Evolutionary conservation across 2,888 invertebrate genomes (phyloP).

Genomic region (Suillia variegata): DNA sequence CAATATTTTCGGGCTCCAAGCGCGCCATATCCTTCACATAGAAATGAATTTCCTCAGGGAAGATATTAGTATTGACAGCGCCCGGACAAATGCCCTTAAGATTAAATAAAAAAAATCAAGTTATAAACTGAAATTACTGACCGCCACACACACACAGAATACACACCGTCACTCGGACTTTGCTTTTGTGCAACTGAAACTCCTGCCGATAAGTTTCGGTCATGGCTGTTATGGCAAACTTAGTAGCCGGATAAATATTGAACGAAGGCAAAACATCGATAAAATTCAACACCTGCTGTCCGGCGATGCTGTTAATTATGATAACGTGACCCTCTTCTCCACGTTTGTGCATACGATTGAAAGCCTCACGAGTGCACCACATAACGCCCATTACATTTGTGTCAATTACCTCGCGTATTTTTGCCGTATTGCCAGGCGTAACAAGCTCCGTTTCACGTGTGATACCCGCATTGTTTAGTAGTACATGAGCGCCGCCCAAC

Average conservation of each 20-base stretch:
- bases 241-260: slow-evolving; percentile 60
- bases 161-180: slow-evolving; percentile 51
- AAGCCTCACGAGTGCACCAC: slow-evolving; percentile 63
- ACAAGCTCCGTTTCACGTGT: slow-evolving; percentile 52
- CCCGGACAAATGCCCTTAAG: slow-evolving; percentile 56
- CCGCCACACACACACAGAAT: neutral
- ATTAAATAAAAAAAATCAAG: neutral
- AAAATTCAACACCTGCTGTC: slow-evolving; percentile 56
- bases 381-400: slow-evolving; percentile 63
- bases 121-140: too few relatives aligned
- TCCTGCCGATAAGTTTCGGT: slow-evolving; percentile 60
- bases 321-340: slow-evolving; percentile 64
- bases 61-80: slow-evolving; percentile 57
- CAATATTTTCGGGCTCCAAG: slow-evolving; percentile 53
- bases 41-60: slow-evolving; percentile 55
- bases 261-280: slow-evolving; percentile 55
- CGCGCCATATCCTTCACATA: slow-evolving; percentile 55
- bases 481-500: slow-evolving; percentile 65
- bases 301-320: slow-evolving; percentile 61
- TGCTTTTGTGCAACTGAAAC: slow-evolving; percentile 54
- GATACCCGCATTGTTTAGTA: slow-evolving; percentile 67
- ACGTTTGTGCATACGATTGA: slow-evolving; percentile 62
- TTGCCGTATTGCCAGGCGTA: slow-evolving; percentile 47
- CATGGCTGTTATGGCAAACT: slow-evolving; percentile 59
- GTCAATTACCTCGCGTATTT: slow-evolving; percentile 60